Conservation (phyloP, 2,797 vertebrate species). For the Oreochromis mossambicus region DNA sequence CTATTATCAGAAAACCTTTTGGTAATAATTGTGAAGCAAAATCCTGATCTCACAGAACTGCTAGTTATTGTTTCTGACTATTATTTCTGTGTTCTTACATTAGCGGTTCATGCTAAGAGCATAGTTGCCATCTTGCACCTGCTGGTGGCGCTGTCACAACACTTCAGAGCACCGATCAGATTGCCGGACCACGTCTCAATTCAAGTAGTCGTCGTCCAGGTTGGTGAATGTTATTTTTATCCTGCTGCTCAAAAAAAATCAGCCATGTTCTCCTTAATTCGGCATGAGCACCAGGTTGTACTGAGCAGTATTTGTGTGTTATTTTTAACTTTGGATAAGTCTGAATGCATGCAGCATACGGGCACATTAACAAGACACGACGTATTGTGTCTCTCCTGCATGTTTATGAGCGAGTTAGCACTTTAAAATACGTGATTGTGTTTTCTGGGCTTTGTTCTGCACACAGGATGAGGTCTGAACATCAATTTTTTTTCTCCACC, state of each 20-base stretch:
- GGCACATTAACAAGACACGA: fast-evolving
- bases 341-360: neutral
- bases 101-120: conserved; percentile 95
- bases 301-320: neutral
- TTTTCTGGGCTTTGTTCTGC: neutral
- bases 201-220: conserved; percentile 98
- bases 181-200: conserved; percentile 97
- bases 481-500: neutral
- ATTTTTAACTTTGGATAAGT: neutral
- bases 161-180: conserved; percentile 95
- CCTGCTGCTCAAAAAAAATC: neutral
- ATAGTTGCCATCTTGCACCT: conserved; percentile 96
- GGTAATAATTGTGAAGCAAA: neutral
- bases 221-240: conserved; percentile 39
- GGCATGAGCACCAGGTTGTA: neutral
- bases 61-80: neutral
- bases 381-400: neutral
- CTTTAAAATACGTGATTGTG: neutral
- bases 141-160: conserved; percentile 92
- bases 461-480: neutral
- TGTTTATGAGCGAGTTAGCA: neutral
- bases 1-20: neutral
- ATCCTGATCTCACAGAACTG: neutral
- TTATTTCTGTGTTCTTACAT: neutral
- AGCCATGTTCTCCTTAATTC: neutral